These are phyloP conservation scores for Sphenodon punctatus DNA, from an alignment of 2,797 vertebrate genomes.

Conservation along the genomic window DNA sequence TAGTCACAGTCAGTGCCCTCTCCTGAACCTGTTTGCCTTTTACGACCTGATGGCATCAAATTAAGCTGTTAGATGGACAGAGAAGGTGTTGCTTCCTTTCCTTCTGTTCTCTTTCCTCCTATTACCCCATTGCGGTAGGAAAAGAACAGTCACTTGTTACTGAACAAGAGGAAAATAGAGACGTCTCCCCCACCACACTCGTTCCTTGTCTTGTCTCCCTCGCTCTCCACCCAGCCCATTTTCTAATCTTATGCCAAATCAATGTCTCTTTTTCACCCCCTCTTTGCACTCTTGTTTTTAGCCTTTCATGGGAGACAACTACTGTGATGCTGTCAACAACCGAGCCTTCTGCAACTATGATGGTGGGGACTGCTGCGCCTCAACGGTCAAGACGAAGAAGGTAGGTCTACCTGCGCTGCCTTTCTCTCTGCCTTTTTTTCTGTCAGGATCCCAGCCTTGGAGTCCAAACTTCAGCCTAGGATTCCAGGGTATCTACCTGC, in stretches of 20 bases:
- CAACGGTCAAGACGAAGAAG: slow-evolving; percentile 98
- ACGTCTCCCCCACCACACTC: too few relatives aligned
- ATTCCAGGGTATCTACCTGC: too few relatives aligned
- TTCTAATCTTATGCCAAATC: not conserved
- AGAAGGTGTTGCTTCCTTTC: slow-evolving; percentile 45
- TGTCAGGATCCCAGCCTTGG: too few relatives aligned
- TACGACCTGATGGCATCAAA: slow-evolving; percentile 49
- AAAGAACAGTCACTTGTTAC: slow-evolving; percentile 32
- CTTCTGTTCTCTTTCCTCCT: slow-evolving; percentile 16
- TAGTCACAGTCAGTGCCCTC: slow-evolving; percentile 39
- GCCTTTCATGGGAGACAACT: slow-evolving; percentile 96
- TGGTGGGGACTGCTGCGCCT: slow-evolving; percentile 95
- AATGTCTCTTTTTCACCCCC: not conserved
- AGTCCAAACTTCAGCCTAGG: too few relatives aligned
- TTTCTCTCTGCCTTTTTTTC: too few relatives aligned
- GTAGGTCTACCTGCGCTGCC: too few relatives aligned
- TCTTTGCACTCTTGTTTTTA: slow-evolving; percentile 36
- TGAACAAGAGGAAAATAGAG: too few relatives aligned
- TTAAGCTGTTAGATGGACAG: not conserved
- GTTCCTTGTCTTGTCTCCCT: too few relatives aligned
- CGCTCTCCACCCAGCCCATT: not conserved
- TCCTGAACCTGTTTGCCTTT: slow-evolving; percentile 39
- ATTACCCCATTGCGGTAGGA: slow-evolving; percentile 24
- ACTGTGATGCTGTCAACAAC: slow-evolving; percentile 97
- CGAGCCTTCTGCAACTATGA: slow-evolving; percentile 98